A percentile compares a stretch with the other conserved stretches of the same genome.
Evolutionary conservation across 1,140 invertebrate genomes (phyloP).

Genomic region (Diachasma alloeum): DNA sequence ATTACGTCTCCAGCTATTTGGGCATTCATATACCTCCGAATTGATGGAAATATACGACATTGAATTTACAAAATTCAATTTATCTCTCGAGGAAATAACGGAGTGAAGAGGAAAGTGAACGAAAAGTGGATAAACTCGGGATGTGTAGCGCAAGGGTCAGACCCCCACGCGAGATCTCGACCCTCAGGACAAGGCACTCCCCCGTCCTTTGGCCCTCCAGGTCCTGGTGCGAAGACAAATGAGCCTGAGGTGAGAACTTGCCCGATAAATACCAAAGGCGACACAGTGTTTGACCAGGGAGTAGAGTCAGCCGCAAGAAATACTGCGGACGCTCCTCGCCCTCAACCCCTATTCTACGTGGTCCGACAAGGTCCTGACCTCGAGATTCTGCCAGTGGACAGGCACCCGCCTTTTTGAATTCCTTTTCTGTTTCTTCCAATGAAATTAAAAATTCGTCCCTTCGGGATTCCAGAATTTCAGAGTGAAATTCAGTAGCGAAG

Average conservation of each 20-base stretch:
- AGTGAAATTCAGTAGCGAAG: too few relatives aligned
- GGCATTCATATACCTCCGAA: neutral
- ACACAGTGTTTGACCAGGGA: conserved; percentile 65
- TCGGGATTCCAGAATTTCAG: too few relatives aligned
- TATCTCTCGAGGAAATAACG: neutral
- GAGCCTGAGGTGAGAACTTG: conserved; percentile 67
- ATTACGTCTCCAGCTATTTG: neutral
- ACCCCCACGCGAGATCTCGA: conserved; percentile 22
- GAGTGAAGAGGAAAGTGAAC: neutral
- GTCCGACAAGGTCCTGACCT: conserved; percentile 35
- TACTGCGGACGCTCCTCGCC: conserved; percentile 46
- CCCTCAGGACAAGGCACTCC: conserved; percentile 37
- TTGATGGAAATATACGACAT: neutral
- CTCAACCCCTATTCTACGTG: conserved; percentile 19
- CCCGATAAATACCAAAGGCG: conserved; percentile 67
- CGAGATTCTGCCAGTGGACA: neutral
- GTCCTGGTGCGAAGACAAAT: conserved; percentile 62
- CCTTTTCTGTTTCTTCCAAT: too few relatives aligned
- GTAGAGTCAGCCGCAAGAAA: conserved; percentile 58
- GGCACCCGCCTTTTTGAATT: too few relatives aligned
- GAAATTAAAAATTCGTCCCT: too few relatives aligned
- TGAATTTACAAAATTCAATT: conserved; percentile 4
- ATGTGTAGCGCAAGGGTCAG: neutral
- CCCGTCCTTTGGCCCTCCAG: conserved; percentile 39
- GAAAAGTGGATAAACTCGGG: neutral